A percentile compares a stretch with the other conserved stretches of the same genome.
phyloP scores from a whole-genome alignment of 2,113 vertebrate species.

The Ciconia maguari region DNA sequence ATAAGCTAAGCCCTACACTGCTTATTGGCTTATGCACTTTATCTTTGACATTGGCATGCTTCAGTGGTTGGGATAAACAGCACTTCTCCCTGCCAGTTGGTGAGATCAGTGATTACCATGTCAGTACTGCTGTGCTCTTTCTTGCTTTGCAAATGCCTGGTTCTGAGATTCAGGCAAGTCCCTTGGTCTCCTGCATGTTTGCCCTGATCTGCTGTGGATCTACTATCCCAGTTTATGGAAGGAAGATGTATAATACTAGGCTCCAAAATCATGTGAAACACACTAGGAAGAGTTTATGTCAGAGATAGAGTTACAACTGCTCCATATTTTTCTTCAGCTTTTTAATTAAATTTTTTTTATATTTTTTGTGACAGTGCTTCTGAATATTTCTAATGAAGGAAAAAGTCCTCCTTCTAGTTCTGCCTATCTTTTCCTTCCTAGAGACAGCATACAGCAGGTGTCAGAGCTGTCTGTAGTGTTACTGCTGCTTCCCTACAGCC shows the following conservation, averaged over 20 bases:
- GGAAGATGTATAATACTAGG: background rate
- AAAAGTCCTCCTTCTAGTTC: background rate
- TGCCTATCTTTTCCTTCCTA: background rate
- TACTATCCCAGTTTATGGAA: background rate
- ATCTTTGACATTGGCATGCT: background rate
- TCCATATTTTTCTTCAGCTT: background rate
- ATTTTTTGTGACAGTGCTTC: background rate
- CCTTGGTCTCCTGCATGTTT: background rate
- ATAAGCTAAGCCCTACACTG: background rate
- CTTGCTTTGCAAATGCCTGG: background rate
- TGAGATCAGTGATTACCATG: accelerated
- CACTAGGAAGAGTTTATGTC: background rate
- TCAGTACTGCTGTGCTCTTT: background rate
- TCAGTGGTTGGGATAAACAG: background rate
- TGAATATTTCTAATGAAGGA: background rate
- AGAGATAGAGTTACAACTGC: background rate
- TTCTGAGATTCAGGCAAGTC: background rate
- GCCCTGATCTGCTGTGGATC: background rate
- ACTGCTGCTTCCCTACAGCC: background rate
- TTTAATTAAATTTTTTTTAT: background rate
- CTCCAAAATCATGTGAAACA: background rate
- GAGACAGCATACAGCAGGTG: background rate
- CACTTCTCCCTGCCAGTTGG: background rate
- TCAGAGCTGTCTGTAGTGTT: background rate
- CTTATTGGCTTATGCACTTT: background rate